phyloP scores from a whole-genome alignment of 1,140 invertebrate species.

The Bombus turneri region DNA sequence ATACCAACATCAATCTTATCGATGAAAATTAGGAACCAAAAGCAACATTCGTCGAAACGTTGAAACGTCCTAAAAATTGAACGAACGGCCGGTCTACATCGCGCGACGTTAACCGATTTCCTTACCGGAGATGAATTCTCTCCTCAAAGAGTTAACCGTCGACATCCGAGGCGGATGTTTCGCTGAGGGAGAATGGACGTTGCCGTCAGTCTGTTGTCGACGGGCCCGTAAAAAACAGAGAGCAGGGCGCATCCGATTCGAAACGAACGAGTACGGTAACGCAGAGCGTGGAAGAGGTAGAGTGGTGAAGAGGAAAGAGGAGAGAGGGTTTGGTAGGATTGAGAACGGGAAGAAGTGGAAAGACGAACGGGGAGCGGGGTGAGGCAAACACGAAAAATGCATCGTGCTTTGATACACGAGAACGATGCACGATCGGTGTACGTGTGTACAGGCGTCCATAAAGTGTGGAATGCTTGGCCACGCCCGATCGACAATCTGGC shows the following conservation, averaged over 20 bases:
- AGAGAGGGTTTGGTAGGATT: not conserved
- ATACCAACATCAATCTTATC: rapidly evolving
- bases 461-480: slow-evolving; percentile 20
- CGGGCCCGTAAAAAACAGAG: not conserved
- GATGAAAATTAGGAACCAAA: too few species aligned
- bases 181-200: not conserved
- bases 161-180: not conserved
- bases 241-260: slow-evolving; percentile 11
- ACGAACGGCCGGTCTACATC: too few species aligned
- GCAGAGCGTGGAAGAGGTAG: not conserved
- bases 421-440: slow-evolving; percentile 31
- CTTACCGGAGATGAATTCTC: not conserved
- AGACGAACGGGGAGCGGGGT: not conserved
- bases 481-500: slow-evolving; percentile 29
- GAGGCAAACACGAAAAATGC: slow-evolving; percentile 42
- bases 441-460: slow-evolving; percentile 10
- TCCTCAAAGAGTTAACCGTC: slow-evolving; percentile 8
- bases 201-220: not conserved
- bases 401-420: slow-evolving; percentile 56
- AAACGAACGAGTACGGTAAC: not conserved
- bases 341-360: slow-evolving; percentile 16
- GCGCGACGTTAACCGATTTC: not conserved
- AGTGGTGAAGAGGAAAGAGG: not conserved
- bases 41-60: too few species aligned
- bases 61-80: not conserved